A percentile compares a stretch with the other conserved stretches of the same genome.
Evolutionary conservation across 2,888 invertebrate genomes (phyloP).

Genomic region (Acheta domesticus): DNA sequence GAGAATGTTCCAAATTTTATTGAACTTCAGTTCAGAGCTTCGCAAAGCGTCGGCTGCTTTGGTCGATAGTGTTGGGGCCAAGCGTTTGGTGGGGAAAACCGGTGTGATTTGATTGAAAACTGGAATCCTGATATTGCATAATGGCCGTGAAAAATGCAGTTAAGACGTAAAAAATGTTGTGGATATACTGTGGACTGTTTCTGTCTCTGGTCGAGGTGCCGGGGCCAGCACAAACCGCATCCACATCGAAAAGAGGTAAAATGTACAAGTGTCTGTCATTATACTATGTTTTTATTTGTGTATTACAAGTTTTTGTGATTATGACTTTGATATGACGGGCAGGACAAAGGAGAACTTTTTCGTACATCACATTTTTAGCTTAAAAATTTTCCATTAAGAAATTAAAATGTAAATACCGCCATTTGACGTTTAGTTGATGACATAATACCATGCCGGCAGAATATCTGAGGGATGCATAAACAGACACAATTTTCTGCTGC

Average conservation of each 20-base stretch:
- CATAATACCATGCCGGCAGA: not conserved
- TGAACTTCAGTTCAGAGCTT: constrained; percentile 37
- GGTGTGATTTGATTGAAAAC: constrained; percentile 39
- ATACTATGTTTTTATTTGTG: not conserved
- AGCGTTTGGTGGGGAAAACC: constrained; percentile 42
- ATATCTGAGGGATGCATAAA: too few species aligned
- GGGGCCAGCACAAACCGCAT: constrained; percentile 43
- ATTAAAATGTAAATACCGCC: constrained; percentile 9
- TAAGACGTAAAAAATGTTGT: constrained; percentile 48
- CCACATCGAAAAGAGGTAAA: constrained; percentile 48
- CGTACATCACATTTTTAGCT: too few species aligned
- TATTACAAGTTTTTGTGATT: too few species aligned
- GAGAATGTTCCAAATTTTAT: constrained; percentile 35
- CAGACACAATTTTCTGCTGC: too few species aligned
- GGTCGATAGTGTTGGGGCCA: constrained; percentile 41
- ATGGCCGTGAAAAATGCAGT: constrained; percentile 49
- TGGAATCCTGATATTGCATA: constrained; percentile 42
- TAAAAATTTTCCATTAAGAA: not conserved
- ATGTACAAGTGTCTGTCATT: not conserved
- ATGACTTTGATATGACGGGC: too few species aligned
- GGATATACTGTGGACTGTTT: constrained; percentile 48
- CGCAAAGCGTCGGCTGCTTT: constrained; percentile 39
- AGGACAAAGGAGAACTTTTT: too few species aligned
- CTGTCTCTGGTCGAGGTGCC: constrained; percentile 43
- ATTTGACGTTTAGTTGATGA: constrained; percentile 3